These are phyloP conservation scores for Steinernema hermaphroditum DNA, from an alignment of 2,888 invertebrate species.

Conservation along the genomic window DNA sequence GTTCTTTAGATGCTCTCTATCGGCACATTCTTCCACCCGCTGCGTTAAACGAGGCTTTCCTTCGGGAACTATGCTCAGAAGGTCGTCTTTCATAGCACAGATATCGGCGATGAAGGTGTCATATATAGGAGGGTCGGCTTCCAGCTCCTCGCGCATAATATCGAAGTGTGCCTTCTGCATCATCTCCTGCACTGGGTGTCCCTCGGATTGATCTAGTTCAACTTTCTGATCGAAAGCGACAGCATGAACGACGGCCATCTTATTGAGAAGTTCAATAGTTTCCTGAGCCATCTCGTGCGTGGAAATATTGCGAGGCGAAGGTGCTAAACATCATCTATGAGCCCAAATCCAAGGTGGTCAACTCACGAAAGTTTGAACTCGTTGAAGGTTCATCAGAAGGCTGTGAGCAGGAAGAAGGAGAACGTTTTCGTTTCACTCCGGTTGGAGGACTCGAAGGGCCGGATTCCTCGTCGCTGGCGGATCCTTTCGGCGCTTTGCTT, in stretches of 20 bases:
- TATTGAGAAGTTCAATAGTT: conserved; percentile 9
- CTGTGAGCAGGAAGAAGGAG: conserved; percentile 19
- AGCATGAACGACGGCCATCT: conserved; percentile 22
- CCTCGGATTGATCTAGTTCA: neutral
- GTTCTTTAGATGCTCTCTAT: neutral
- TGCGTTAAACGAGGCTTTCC: conserved; percentile 1
- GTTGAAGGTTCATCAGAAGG: neutral
- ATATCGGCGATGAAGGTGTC: conserved; percentile 1
- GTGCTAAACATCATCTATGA: neutral
- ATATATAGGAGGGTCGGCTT: conserved; percentile 6
- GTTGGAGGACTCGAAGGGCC: neutral
- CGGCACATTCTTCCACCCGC: neutral
- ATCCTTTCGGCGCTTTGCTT: neutral
- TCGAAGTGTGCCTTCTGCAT: conserved; percentile 19
- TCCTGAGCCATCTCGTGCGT: conserved; percentile 20
- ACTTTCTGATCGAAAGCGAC: conserved; percentile 17
- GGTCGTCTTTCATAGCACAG: neutral
- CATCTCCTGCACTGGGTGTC: neutral
- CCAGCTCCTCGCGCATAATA: conserved; percentile 19
- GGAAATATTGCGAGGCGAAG: conserved; percentile 12
- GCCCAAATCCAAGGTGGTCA: neutral
- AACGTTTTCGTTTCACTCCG: conserved; percentile 20
- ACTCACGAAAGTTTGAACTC: conserved; percentile 15
- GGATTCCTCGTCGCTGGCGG: neutral
- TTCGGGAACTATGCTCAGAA: neutral